These are phyloP conservation scores for Zygothrica quintamaculata DNA, from an alignment of 2,888 invertebrate species.

Conservation along the genomic window DNA sequence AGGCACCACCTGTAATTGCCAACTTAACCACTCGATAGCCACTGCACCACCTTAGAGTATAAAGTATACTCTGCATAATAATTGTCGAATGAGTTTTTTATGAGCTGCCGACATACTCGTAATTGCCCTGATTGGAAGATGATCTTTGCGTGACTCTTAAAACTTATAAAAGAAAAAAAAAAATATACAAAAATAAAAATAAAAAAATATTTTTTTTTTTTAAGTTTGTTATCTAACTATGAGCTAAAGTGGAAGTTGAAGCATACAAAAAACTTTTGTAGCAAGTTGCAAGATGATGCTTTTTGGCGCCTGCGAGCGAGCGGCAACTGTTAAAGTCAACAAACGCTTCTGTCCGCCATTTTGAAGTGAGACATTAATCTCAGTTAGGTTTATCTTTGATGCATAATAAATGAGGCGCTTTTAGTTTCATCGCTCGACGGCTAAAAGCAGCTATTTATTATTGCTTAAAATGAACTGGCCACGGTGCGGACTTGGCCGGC, in stretches of 20 bases:
- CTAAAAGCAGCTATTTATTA: constrained; percentile 80
- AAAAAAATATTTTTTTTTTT: constrained; percentile 3
- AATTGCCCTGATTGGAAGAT: constrained; percentile 65
- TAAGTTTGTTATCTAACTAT: too few relatives aligned
- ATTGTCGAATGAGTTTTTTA: constrained; percentile 70
- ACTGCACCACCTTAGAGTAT: background rate
- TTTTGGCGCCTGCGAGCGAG: constrained; percentile 22
- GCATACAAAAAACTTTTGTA: background rate
- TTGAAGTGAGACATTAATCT: constrained; percentile 80
- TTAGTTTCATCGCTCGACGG: constrained; percentile 39
- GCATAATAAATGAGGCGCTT: constrained; percentile 76
- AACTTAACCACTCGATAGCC: constrained; percentile 4
- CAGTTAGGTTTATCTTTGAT: constrained; percentile 80
- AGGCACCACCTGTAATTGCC: constrained; percentile 17
- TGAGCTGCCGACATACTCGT: constrained; percentile 59
- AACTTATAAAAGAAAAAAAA: constrained; percentile 21
- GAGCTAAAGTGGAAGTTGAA: too few relatives aligned
- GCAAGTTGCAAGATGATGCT: constrained; percentile 6
- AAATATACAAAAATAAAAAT: too few relatives aligned
- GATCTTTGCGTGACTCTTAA: constrained; percentile 61
- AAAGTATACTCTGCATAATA: constrained; percentile 48
- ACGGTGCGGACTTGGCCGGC: constrained; percentile 13
- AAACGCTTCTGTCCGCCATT: constrained; percentile 53
- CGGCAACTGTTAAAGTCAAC: constrained; percentile 25
- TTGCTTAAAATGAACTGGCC: constrained; percentile 49